Evolutionary conservation across 2,797 vertebrate species (phyloP).

Genomic region (Antrozous pallidus): DNA sequence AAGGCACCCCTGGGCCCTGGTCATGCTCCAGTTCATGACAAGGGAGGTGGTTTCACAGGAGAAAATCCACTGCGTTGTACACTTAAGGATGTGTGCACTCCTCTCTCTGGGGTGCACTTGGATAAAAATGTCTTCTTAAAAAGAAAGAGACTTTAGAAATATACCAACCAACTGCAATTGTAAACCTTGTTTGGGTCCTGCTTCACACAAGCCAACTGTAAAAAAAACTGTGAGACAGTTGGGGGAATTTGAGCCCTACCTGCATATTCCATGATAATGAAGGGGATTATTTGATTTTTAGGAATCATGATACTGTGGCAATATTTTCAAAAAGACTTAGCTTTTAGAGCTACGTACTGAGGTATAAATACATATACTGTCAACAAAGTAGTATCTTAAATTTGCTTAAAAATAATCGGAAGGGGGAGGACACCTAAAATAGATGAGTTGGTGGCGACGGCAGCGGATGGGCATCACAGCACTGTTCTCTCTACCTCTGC

Average conservation of each 20-base stretch:
- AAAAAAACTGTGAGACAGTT: not conserved
- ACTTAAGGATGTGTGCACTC: not conserved
- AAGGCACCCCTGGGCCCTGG: not conserved
- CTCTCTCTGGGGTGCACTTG: not conserved
- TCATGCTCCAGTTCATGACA: not conserved
- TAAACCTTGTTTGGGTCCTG: not conserved
- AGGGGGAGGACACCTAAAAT: not conserved
- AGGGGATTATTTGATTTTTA: not conserved
- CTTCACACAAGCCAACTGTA: not conserved
- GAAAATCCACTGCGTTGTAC: not conserved
- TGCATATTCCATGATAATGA: not conserved
- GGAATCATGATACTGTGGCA: not conserved
- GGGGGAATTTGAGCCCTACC: not conserved
- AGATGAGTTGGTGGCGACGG: not conserved
- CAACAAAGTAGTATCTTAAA: not conserved
- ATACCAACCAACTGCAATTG: slow-evolving; percentile 11
- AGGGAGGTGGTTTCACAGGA: not conserved
- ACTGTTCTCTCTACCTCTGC: not conserved
- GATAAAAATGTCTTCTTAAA: not conserved
- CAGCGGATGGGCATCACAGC: not conserved
- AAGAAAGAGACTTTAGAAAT: not conserved
- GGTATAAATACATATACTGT: not conserved
- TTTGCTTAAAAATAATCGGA: not conserved
- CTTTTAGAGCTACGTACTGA: not conserved
- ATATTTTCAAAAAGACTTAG: slow-evolving; percentile 12